These are phyloP conservation scores for Dolichoris vasculosae DNA, from an alignment of 1,140 invertebrate genomes.

Conservation along the genomic window DNA sequence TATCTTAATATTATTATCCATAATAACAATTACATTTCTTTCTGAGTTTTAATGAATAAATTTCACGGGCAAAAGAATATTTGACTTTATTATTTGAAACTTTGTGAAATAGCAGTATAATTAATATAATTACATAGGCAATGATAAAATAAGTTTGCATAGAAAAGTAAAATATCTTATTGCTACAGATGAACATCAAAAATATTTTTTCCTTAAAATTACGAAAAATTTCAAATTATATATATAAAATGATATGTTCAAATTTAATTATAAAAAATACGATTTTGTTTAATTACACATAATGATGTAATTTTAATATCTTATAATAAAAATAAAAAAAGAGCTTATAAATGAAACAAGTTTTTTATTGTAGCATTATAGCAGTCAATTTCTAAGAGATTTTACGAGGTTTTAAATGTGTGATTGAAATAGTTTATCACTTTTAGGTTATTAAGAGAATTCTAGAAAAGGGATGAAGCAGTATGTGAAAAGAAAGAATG, in stretches of 20 bases:
- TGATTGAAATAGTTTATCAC: not conserved
- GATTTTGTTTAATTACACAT: too few relatives aligned
- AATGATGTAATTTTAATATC: too few relatives aligned
- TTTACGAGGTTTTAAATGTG: slow-evolving; percentile 39
- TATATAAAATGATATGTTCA: too few relatives aligned
- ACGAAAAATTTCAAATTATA: too few relatives aligned
- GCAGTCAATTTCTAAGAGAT: slow-evolving; percentile 1
- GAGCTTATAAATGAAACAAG: slow-evolving; percentile 24
- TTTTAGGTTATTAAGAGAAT: not conserved
- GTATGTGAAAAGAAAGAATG: not conserved
- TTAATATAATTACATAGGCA: not conserved
- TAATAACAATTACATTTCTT: not conserved
- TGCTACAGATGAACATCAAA: not conserved
- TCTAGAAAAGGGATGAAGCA: not conserved
- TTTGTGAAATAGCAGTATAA: not conserved
- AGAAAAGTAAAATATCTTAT: not conserved
- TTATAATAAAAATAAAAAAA: not conserved
- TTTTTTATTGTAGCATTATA: not conserved
- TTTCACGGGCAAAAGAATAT: not conserved
- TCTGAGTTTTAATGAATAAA: not conserved
- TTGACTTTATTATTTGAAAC: not conserved
- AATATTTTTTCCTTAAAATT: too few relatives aligned
- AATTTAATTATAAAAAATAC: too few relatives aligned
- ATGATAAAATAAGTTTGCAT: not conserved
- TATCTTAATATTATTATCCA: not conserved